Percentiles rank a stretch among this genome's conserved stretches.
Evolutionary conservation across 1,140 invertebrate genomes (phyloP).

Genomic region (Drosophila albomicans): DNA sequence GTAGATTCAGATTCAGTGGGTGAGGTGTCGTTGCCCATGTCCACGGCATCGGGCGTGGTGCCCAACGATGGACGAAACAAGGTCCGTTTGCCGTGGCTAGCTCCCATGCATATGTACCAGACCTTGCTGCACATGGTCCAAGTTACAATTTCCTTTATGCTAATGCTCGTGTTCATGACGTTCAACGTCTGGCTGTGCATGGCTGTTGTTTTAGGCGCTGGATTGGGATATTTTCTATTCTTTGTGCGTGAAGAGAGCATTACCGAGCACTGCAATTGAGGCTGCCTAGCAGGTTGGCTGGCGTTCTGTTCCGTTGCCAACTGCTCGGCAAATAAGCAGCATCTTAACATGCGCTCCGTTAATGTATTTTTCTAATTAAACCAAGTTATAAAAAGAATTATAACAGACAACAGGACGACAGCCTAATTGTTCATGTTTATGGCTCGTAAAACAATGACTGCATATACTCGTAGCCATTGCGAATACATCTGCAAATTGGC

Average conservation of each 20-base stretch:
- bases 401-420: constrained; percentile 36
- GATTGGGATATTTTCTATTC: constrained; percentile 96
- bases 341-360: constrained; percentile 36
- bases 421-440: constrained; percentile 80
- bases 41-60: not conserved
- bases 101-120: constrained; percentile 89
- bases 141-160: constrained; percentile 94
- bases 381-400: constrained; percentile 65
- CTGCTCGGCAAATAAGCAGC: not conserved
- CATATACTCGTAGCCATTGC: constrained; percentile 23
- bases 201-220: constrained; percentile 94
- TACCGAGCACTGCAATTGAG: constrained; percentile 67
- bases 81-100: constrained; percentile 16
- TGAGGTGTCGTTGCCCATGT: not conserved
- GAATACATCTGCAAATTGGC: constrained; percentile 41
- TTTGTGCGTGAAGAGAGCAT: constrained; percentile 81
- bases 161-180: constrained; percentile 99
- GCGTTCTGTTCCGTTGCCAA: not conserved
- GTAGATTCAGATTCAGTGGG: not conserved
- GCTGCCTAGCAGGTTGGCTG: not conserved
- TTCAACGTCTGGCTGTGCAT: constrained; percentile 91
- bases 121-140: constrained; percentile 96
- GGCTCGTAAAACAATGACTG: constrained; percentile 80
- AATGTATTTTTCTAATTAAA: constrained; percentile 83
- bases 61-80: not conserved